Percentiles rank a stretch among this genome's conserved stretches.
These are phyloP conservation scores for Pleuronectes platessa DNA, from an alignment of 2,113 vertebrate genomes.

Conservation along the genomic window DNA sequence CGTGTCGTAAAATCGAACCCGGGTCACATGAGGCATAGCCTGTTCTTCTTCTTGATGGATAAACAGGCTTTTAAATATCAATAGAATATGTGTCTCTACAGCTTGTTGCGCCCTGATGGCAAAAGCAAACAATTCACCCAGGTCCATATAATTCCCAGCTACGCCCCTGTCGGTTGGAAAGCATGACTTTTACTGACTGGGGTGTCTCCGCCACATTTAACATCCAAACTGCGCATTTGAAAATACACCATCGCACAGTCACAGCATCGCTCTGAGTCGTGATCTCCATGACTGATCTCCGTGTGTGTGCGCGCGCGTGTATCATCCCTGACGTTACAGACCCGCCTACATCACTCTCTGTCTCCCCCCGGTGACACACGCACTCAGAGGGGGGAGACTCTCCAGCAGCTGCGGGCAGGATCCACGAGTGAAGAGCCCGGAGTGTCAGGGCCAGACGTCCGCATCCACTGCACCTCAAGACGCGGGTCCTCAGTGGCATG, in stretches of 20 bases:
- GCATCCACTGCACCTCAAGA: constrained; percentile 13
- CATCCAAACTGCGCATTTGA: background rate
- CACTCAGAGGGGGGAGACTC: background rate
- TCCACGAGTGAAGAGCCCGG: constrained; percentile 12
- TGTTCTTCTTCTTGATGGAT: too few species aligned
- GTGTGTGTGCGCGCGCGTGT: constrained; percentile 27
- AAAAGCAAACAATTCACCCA: background rate
- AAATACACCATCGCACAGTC: background rate
- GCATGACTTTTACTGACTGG: background rate
- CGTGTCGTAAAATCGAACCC: too few species aligned
- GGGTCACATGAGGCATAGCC: too few species aligned
- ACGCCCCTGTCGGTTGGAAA: background rate
- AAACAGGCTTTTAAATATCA: too few species aligned
- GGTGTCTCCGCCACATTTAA: background rate
- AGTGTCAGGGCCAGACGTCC: constrained; percentile 7
- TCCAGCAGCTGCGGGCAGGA: constrained; percentile 35
- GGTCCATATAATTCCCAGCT: background rate
- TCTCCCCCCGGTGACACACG: background rate
- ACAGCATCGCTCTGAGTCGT: constrained; percentile 54
- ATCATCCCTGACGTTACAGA: too few species aligned
- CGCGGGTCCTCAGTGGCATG: constrained; percentile 69
- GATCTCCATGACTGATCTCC: constrained; percentile 49
- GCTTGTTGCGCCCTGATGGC: background rate
- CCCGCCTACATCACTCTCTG: too few species aligned
- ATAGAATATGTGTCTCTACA: background rate